phyloP scores from a whole-genome alignment of 2,113 vertebrate genomes.

The Anser brachyrhynchus region DNA sequence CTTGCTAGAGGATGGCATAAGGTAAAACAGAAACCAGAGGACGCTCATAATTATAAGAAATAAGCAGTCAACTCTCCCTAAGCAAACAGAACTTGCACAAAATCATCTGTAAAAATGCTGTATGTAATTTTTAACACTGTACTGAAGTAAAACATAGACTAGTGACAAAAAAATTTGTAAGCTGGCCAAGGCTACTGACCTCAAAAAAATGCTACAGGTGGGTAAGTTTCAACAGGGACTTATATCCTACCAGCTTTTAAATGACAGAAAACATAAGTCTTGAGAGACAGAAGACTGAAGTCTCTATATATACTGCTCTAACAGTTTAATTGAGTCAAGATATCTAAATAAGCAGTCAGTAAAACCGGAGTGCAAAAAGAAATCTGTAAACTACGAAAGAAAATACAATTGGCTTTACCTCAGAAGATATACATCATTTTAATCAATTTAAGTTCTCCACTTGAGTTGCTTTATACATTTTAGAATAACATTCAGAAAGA shows the following conservation, averaged over 20 bases:
- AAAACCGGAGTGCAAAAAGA: background rate
- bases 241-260: background rate
- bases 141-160: background rate
- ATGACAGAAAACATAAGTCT: background rate
- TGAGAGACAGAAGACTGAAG: background rate
- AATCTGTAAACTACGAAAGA: constrained; percentile 1
- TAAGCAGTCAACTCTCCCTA: background rate
- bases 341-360: background rate
- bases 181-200: background rate
- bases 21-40: background rate
- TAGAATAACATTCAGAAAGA: background rate
- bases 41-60: background rate
- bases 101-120: background rate
- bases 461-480: background rate
- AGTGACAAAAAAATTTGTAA: background rate
- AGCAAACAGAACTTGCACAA: background rate
- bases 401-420: background rate
- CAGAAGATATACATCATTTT: background rate
- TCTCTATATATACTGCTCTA: background rate
- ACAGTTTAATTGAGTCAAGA: constrained; percentile 4
- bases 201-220: background rate
- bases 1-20: background rate
- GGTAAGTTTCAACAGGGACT: background rate
- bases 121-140: background rate
- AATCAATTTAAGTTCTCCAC: background rate